phyloP scores from a whole-genome alignment of 2,113 vertebrate species.

The Coptodon bakossiorum region DNA sequence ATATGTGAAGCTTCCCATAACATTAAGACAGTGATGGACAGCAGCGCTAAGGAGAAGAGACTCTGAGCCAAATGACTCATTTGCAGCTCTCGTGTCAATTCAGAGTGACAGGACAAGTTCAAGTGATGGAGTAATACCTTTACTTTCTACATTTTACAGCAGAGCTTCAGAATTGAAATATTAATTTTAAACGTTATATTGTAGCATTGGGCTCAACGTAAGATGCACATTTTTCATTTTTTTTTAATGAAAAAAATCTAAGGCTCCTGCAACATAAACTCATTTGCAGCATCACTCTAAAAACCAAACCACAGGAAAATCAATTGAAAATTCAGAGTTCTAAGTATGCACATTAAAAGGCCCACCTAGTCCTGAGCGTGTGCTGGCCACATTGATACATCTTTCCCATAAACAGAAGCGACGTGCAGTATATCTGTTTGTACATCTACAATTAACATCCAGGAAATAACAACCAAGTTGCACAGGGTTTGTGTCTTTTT shows the following conservation, averaged over 20 bases:
- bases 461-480: neutral
- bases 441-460: neutral
- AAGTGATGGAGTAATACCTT: neutral
- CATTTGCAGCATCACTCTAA: neutral
- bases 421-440: neutral
- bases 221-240: neutral
- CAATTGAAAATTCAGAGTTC: neutral
- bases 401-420: neutral
- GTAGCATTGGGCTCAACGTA: accelerated
- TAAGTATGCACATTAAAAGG: neutral
- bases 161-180: neutral
- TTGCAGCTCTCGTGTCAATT: neutral
- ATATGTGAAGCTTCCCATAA: neutral
- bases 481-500: neutral
- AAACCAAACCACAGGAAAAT: neutral
- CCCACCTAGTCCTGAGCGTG: neutral
- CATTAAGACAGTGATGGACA: neutral
- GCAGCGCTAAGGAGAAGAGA: neutral
- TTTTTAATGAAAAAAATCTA: neutral
- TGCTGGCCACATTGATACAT: neutral
- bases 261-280: neutral
- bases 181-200: neutral
- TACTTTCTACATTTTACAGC: neutral
- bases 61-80: neutral
- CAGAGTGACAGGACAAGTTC: neutral